phyloP scores from a whole-genome alignment of 23 tunicate species.

The Clavelina lepadiformis region DNA sequence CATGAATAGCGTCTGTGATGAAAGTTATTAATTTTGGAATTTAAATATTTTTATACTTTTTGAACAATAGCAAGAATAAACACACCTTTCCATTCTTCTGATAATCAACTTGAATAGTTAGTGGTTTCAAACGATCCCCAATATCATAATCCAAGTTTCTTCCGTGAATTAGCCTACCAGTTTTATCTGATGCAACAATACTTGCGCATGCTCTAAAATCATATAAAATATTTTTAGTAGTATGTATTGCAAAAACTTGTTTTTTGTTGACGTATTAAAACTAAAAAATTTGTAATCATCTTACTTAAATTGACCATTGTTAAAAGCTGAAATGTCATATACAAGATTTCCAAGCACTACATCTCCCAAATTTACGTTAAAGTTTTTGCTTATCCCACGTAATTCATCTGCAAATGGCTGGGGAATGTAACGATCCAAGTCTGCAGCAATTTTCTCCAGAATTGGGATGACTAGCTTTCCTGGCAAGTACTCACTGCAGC shows the following conservation, averaged over 20 bases:
- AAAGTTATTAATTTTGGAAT: neutral
- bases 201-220: constrained; percentile 66
- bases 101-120: constrained; percentile 68
- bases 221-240: neutral
- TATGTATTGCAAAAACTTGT: neutral
- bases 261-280: neutral
- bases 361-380: constrained; percentile 38
- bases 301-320: constrained; percentile 13
- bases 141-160: constrained; percentile 75
- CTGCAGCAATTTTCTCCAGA: constrained; percentile 14
- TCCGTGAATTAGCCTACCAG: constrained; percentile 52
- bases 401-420: constrained; percentile 79
- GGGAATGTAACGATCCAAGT: constrained; percentile 35
- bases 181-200: constrained; percentile 57
- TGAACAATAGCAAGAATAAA: neutral
- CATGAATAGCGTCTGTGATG: constrained; percentile 37
- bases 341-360: constrained; percentile 51
- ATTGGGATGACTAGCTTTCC: constrained; percentile 13
- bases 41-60: too few species aligned
- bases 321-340: constrained; percentile 66
- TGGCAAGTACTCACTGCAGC: constrained; percentile 22
- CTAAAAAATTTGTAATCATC: neutral
- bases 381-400: constrained; percentile 49
- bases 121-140: constrained; percentile 22
- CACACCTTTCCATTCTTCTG: constrained; percentile 58